Evolutionary conservation across 2,797 vertebrate genomes (phyloP).

Genomic region (Etheostoma perlongum): DNA sequence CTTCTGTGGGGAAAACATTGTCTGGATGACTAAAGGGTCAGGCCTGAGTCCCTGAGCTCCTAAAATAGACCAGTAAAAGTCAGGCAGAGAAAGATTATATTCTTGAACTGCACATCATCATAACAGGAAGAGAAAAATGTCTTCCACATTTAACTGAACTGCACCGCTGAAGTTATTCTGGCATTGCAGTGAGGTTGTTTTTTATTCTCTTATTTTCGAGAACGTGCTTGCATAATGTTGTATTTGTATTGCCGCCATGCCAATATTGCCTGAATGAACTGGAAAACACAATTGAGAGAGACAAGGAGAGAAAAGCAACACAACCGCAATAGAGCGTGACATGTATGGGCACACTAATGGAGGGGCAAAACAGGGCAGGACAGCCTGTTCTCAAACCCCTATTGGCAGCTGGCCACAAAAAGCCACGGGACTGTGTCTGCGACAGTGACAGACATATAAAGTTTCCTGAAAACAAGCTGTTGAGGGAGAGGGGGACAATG

Average conservation of each 20-base stretch:
- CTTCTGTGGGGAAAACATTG: constrained; percentile 41
- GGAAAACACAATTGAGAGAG: neutral
- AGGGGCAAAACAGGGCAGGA: constrained; percentile 45
- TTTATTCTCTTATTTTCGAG: constrained; percentile 8
- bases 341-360: constrained; percentile 35
- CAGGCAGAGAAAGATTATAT: neutral
- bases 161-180: neutral
- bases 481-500: constrained; percentile 6
- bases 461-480: constrained; percentile 62
- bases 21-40: constrained; percentile 63
- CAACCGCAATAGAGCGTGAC: neutral
- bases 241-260: neutral
- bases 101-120: neutral
- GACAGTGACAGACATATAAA: constrained; percentile 43
- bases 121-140: neutral
- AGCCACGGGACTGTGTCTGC: constrained; percentile 54
- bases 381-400: constrained; percentile 49
- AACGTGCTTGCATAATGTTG: neutral
- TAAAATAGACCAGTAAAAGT: constrained; percentile 53
- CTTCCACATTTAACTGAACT: neutral
- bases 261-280: neutral
- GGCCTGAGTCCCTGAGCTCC: neutral
- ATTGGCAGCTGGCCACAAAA: constrained; percentile 61
- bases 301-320: constrained; percentile 4
- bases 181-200: neutral